phyloP scores from a whole-genome alignment of 1,140 invertebrate species.

The Thalassaphorura encarpata region DNA sequence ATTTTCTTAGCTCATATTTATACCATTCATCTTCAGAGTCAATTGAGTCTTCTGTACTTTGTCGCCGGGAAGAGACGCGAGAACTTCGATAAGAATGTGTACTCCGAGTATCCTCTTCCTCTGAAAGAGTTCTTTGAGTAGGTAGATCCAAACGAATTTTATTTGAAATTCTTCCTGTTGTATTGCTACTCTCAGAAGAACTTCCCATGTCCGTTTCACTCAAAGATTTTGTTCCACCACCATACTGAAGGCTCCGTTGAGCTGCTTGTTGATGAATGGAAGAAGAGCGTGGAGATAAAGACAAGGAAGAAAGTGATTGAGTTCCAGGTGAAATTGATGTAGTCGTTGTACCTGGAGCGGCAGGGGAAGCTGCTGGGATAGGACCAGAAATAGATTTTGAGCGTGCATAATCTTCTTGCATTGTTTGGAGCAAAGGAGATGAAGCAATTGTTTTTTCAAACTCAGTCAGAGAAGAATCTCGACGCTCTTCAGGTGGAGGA shows the following conservation, averaged over 20 bases:
- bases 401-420: not conserved
- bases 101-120: conserved; percentile 73
- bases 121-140: conserved; percentile 38
- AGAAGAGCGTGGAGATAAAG: conserved; percentile 17
- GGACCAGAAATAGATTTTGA: not conserved
- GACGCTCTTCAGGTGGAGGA: not conserved
- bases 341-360: not conserved
- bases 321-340: conserved; percentile 12
- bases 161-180: conserved; percentile 38
- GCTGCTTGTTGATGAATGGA: conserved; percentile 9
- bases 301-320: conserved; percentile 1
- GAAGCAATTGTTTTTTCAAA: conserved; percentile 15
- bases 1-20: conserved; percentile 71
- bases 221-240: conserved; percentile 18
- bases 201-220: conserved; percentile 32
- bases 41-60: conserved; percentile 85
- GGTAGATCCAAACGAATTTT: conserved; percentile 59
- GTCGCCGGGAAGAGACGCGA: conserved; percentile 69
- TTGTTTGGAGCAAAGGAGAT: conserved; percentile 11
- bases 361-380: not conserved
- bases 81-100: conserved; percentile 78
- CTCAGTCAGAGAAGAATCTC: conserved; percentile 4
- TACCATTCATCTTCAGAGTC: conserved; percentile 91
- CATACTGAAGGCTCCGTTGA: conserved; percentile 11
- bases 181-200: conserved; percentile 34